Evolutionary conservation across 2,797 vertebrate species (phyloP).

Genomic region (Cossypha niveicapilla): DNA sequence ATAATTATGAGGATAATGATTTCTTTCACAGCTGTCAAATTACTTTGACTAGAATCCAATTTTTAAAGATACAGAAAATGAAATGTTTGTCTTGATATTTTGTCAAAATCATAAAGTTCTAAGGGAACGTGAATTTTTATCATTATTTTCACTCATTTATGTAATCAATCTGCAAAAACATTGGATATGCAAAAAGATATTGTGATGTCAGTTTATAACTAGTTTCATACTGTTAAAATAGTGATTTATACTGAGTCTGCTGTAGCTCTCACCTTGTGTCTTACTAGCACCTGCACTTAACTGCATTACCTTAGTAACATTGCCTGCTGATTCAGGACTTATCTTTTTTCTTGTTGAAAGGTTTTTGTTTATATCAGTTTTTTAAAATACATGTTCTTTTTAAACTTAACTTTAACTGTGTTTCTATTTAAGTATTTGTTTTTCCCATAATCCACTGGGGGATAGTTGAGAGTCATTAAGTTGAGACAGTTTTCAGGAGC

Average conservation of each 20-base stretch:
- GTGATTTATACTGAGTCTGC: neutral
- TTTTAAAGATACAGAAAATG: neutral
- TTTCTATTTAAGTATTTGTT: neutral
- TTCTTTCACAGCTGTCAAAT: neutral
- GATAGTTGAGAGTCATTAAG: neutral
- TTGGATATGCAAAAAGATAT: neutral
- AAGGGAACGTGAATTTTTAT: neutral
- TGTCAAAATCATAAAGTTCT: neutral
- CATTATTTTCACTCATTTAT: neutral
- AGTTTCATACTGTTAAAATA: neutral
- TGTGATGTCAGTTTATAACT: neutral
- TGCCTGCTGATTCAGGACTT: neutral
- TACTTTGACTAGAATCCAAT: neutral
- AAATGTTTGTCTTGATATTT: slow-evolving; percentile 3
- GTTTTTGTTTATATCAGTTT: neutral
- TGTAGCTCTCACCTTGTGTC: neutral
- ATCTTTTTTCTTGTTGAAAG: neutral
- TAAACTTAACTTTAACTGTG: neutral
- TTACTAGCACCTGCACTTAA: neutral
- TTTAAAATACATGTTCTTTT: neutral
- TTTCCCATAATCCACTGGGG: neutral
- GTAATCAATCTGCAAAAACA: neutral
- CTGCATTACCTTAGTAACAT: neutral
- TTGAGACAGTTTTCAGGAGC: neutral
- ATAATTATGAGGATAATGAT: slow-evolving; percentile 1